These are phyloP conservation scores for Orchestia grillus DNA, from an alignment of 1,140 invertebrate species.

Conservation along the genomic window DNA sequence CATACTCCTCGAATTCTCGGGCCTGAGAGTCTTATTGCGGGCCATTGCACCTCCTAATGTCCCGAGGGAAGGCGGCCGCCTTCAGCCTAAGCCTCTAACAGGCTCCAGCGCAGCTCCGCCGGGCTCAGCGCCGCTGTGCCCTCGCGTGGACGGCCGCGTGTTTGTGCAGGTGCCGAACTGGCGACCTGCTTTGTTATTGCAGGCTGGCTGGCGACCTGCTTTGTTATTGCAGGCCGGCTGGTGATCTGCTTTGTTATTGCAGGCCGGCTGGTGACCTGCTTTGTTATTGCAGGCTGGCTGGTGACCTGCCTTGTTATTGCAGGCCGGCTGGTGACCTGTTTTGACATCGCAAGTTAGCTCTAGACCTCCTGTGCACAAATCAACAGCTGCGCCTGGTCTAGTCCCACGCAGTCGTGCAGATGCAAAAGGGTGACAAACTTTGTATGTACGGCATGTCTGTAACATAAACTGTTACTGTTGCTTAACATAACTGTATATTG, in stretches of 20 bases:
- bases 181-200: background rate
- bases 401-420: no score
- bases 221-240: background rate
- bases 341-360: no score
- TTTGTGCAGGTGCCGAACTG: background rate
- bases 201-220: background rate
- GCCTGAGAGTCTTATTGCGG: background rate
- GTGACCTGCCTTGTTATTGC: no score
- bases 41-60: background rate
- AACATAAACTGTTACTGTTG: no score
- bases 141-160: background rate
- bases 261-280: background rate
- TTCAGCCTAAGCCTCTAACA: background rate
- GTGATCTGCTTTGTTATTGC: background rate
- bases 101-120: background rate
- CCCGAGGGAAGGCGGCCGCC: background rate
- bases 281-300: background rate
- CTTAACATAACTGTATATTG: no score
- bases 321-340: no score
- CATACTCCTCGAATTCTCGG: background rate
- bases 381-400: no score
- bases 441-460: no score
- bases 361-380: no score
- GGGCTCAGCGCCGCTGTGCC: background rate
- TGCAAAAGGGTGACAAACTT: no score